These are phyloP conservation scores for Drosophila niveifrons DNA, from an alignment of 2,888 invertebrate genomes.

Conservation along the genomic window DNA sequence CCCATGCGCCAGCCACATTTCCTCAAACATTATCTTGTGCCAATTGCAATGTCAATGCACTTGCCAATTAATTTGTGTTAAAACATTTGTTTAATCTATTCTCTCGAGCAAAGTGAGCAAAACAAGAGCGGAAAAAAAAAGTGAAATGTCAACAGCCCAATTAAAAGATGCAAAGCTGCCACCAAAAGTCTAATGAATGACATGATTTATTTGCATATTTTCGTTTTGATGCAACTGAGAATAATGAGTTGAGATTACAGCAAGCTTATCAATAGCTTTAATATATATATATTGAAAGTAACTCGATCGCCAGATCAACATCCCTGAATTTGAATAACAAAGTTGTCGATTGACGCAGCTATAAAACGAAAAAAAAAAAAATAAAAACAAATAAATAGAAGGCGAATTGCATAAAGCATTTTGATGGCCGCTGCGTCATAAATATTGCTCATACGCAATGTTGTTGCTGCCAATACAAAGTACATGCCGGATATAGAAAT, in stretches of 20 bases:
- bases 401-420: not conserved
- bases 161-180: no score
- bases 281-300: not conserved
- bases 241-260: slow-evolving; percentile 33
- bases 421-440: slow-evolving; percentile 9
- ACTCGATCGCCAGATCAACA: no score
- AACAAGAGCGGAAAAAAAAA: no score
- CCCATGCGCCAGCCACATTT: no score
- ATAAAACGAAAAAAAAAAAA: no score
- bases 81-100: slow-evolving; percentile 30
- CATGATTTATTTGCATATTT: no score
- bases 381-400: not conserved
- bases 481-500: not conserved
- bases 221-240: not conserved
- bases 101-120: no score
- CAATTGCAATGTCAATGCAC: slow-evolving; percentile 20
- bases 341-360: slow-evolving; percentile 8
- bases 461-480: slow-evolving; percentile 1
- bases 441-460: slow-evolving; percentile 33
- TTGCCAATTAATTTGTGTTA: not conserved
- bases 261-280: slow-evolving; percentile 12
- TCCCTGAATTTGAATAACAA: no score
- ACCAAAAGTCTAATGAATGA: no score
- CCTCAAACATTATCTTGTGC: no score
- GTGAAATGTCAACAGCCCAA: no score